Conservation (phyloP, 1,140 invertebrate genomes). For the Lutraria rhynchaena region DNA sequence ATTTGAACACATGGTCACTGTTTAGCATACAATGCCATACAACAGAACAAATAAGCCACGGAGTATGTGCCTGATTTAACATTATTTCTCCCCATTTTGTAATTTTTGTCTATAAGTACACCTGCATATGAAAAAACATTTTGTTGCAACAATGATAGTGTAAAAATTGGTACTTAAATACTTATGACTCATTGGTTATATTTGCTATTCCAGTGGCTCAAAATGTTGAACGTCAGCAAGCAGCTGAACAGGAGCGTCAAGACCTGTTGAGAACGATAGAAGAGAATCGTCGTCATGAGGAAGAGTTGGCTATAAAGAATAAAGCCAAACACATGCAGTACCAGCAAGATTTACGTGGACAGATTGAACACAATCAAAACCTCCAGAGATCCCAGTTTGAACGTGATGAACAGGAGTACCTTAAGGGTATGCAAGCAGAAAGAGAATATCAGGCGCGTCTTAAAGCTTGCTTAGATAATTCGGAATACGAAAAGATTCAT, state of each 20-base stretch:
- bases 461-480: constrained; percentile 55
- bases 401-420: constrained; percentile 52
- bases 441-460: constrained; percentile 47
- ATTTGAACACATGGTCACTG: too few relatives aligned
- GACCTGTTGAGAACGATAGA: constrained; percentile 41
- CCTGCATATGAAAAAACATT: too few relatives aligned
- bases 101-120: too few relatives aligned
- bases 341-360: constrained; percentile 47
- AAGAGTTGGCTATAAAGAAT: constrained; percentile 26
- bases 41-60: too few relatives aligned
- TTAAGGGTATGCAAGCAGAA: constrained; percentile 53
- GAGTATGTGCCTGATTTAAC: too few relatives aligned
- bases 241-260: constrained; percentile 36
- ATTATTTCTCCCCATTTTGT: too few relatives aligned
- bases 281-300: constrained; percentile 49
- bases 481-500: constrained; percentile 43
- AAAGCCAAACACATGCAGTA: constrained; percentile 39
- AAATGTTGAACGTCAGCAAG: constrained; percentile 27
- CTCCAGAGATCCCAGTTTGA: constrained; percentile 24
- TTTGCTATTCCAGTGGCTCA: constrained; percentile 40
- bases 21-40: too few relatives aligned
- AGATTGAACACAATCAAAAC: constrained; percentile 57
- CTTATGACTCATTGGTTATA: too few relatives aligned
- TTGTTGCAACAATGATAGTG: too few relatives aligned
- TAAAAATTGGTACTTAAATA: too few relatives aligned